These are phyloP conservation scores for Pedetes capensis DNA, from an alignment of 2,113 vertebrate genomes.

Conservation along the genomic window DNA sequence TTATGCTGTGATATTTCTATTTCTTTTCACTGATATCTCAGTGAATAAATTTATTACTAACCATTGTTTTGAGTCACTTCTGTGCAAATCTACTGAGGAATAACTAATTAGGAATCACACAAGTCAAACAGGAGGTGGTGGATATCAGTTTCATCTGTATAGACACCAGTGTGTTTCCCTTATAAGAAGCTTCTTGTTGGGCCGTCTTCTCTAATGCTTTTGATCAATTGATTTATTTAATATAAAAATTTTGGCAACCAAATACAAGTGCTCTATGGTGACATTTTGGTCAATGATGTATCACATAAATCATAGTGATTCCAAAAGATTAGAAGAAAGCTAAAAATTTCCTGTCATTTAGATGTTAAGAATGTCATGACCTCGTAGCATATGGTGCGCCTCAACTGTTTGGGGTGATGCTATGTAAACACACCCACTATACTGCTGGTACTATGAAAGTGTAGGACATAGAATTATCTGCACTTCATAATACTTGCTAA, in stretches of 20 bases:
- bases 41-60: neutral
- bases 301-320: too few relatives aligned
- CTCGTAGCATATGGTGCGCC: too few relatives aligned
- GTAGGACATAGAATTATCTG: neutral
- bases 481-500: neutral
- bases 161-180: neutral
- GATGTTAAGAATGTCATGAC: too few relatives aligned
- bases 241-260: neutral
- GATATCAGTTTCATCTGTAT: neutral
- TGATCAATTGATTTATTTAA: neutral
- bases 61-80: slow-evolving; percentile 50
- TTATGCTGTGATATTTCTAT: slow-evolving; percentile 21
- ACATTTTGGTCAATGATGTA: neutral
- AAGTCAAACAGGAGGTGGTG: neutral
- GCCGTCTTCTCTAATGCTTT: neutral
- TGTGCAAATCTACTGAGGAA: neutral
- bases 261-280: neutral
- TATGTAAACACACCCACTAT: neutral
- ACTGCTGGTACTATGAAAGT: neutral
- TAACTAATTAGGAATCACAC: neutral
- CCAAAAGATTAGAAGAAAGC: neutral
- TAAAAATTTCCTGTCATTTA: neutral
- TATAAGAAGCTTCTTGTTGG: neutral
- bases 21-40: neutral
- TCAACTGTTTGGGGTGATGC: neutral